A percentile compares a stretch with the other conserved stretches of the same genome.
Evolutionary conservation across 2,888 invertebrate genomes (phyloP).

Genomic region (Bibio marci): DNA sequence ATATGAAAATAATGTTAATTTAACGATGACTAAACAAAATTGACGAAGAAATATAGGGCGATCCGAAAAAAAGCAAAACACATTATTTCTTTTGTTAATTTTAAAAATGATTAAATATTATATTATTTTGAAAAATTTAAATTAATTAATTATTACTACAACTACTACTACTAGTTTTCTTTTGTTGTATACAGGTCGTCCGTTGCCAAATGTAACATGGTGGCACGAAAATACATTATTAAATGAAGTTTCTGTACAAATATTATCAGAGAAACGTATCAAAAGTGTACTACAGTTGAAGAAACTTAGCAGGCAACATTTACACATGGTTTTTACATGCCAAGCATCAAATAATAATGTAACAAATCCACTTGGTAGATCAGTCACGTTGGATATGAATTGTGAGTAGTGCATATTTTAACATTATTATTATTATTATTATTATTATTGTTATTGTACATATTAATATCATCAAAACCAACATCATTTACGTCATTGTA

Average conservation of each 20-base stretch:
- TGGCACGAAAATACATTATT: slow-evolving; percentile 44
- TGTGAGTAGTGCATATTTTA: slow-evolving; percentile 33
- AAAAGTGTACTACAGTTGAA: slow-evolving; percentile 44
- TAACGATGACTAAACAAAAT: too few relatives aligned
- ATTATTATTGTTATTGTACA: too few relatives aligned
- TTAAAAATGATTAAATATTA: too few relatives aligned
- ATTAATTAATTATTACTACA: too few relatives aligned
- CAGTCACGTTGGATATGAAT: slow-evolving; percentile 48
- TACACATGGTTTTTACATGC: slow-evolving; percentile 45
- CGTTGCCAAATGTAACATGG: slow-evolving; percentile 47
- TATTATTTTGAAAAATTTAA: too few relatives aligned
- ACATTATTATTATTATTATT: not conserved
- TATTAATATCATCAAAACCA: too few relatives aligned
- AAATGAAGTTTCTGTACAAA: slow-evolving; percentile 36
- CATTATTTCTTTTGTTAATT: too few relatives aligned
- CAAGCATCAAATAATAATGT: slow-evolving; percentile 51
- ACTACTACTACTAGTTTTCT: too few relatives aligned
- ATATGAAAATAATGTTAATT: too few relatives aligned
- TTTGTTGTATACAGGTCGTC: slow-evolving; percentile 37
- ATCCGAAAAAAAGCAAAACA: too few relatives aligned
- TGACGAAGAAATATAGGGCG: too few relatives aligned
- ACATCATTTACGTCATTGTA: too few relatives aligned
- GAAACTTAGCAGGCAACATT: slow-evolving; percentile 43
- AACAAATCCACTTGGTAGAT: slow-evolving; percentile 44
- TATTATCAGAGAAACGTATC: slow-evolving; percentile 42